Evolutionary conservation across 2,888 invertebrate genomes (phyloP).

Genomic region (Drosophila subquinaria): DNA sequence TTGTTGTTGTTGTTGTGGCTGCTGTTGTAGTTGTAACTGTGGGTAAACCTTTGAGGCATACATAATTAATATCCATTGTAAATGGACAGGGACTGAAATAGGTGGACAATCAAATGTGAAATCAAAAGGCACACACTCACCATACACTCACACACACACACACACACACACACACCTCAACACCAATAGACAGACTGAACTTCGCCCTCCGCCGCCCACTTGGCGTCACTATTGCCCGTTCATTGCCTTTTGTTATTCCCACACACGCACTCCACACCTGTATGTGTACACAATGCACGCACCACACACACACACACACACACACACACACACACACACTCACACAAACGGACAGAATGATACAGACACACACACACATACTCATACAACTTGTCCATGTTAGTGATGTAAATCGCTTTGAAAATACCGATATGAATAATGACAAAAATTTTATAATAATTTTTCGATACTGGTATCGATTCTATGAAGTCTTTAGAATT

Average conservation of each 20-base stretch:
- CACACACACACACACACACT: conserved; percentile 5
- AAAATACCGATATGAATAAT: background rate
- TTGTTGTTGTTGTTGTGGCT: background rate
- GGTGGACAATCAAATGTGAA: conserved; percentile 56
- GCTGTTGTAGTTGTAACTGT: conserved; percentile 5
- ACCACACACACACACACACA: background rate
- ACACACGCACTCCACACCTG: conserved; percentile 46
- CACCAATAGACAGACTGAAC: conserved; percentile 33
- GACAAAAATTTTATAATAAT: too few species aligned
- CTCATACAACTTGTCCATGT: conserved; percentile 18
- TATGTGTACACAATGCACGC: conserved; percentile 30
- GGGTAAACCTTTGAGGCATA: conserved; percentile 60
- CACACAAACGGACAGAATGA: background rate
- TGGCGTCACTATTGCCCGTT: conserved; percentile 42
- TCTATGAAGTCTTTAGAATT: too few species aligned
- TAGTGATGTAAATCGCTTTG: background rate
- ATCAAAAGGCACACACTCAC: conserved; percentile 50
- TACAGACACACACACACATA: background rate
- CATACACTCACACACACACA: conserved; percentile 18
- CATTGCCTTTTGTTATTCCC: conserved; percentile 59
- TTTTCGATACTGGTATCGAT: too few species aligned
- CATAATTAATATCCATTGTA: conserved; percentile 61
- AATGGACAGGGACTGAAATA: conserved; percentile 48
- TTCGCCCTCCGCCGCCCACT: conserved; percentile 38
- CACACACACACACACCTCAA: conserved; percentile 5